Conservation (phyloP, 2,888 invertebrate species). For the Embidobia sp. region DNA sequence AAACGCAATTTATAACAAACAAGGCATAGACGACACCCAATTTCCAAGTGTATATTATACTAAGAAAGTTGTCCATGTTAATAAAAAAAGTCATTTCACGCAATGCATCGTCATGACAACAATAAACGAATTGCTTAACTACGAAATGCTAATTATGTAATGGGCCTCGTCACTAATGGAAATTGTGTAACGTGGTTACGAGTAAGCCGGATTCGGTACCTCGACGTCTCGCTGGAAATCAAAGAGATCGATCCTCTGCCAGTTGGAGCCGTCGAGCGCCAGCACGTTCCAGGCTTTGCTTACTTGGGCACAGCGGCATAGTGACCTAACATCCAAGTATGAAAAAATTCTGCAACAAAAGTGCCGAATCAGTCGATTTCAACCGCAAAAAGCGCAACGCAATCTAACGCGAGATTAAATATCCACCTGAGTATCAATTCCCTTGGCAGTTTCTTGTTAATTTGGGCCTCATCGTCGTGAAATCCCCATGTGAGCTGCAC, state of each 20-base stretch:
- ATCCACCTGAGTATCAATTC: constrained; percentile 92
- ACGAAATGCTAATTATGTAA: constrained; percentile 45
- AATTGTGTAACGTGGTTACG: constrained; percentile 28
- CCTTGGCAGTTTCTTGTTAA: constrained; percentile 97
- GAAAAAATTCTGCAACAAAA: constrained; percentile 89
- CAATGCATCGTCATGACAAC: constrained; percentile 8
- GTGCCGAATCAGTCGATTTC: too few species aligned
- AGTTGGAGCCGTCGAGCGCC: constrained; percentile 99
- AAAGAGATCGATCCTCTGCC: constrained; percentile 99
- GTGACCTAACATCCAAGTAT: constrained; percentile 96
- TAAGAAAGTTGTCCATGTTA: too few species aligned
- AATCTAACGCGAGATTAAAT: too few species aligned
- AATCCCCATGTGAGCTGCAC: constrained; percentile 87
- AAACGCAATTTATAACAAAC: too few species aligned
- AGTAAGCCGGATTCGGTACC: constrained; percentile 83
- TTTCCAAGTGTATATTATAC: too few species aligned
- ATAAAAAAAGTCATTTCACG: background rate
- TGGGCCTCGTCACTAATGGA: constrained; percentile 28
- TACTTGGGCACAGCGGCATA: constrained; percentile 97
- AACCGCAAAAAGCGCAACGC: too few species aligned
- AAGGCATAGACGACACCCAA: too few species aligned
- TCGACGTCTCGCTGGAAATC: constrained; percentile 99
- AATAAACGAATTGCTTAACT: constrained; percentile 19
- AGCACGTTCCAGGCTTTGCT: constrained; percentile 96
- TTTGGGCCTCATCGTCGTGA: constrained; percentile 91